These are phyloP conservation scores for Oryctolagus cuniculus DNA, from an alignment of 2,113 vertebrate species.

Conservation along the genomic window mOryCun1.1 NC_091437.1:643501-644000, in stretches of 20 bases:
- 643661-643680: not conserved
- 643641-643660: not conserved
- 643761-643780: not conserved
- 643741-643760: not conserved
- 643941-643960: too few species aligned
- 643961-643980: not conserved
- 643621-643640: not conserved
- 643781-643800: not conserved
- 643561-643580: not conserved
- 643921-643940: too few species aligned
- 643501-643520: not conserved
- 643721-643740: not conserved
- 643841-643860: too few species aligned
- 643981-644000: not conserved
- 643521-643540: not conserved
- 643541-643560: not conserved
- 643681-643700: not conserved
- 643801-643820: not conserved
- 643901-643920: too few species aligned
- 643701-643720: not conserved
- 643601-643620: not conserved
- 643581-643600: not conserved
- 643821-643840: fast-evolving
- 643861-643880: too few species aligned
- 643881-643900: too few species aligned